Percentiles rank a stretch among this genome's conserved stretches.
phyloP scores from a whole-genome alignment of 2,888 invertebrate species.

The Heliconius hortense region DNA sequence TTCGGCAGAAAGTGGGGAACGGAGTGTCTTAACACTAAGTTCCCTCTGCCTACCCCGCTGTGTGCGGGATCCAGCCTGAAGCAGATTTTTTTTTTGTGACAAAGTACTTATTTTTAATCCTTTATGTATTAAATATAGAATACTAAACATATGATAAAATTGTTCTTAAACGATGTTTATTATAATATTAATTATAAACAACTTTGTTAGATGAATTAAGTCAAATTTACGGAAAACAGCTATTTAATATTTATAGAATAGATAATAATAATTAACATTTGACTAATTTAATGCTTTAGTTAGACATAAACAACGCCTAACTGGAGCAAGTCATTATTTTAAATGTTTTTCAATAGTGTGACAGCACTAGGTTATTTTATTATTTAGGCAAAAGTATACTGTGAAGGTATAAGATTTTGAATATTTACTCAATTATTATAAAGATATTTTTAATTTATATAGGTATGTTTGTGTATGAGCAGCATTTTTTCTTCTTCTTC shows the following conservation, averaged over 20 bases:
- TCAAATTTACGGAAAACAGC: neutral
- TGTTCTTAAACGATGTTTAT: too few species aligned
- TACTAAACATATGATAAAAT: too few species aligned
- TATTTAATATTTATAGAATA: neutral
- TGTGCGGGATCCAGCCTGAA: too few species aligned
- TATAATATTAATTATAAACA: neutral
- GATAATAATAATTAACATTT: neutral
- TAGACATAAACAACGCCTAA: slow-evolving; percentile 3
- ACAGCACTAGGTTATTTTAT: slow-evolving; percentile 1
- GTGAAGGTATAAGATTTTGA: neutral
- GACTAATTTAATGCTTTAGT: slow-evolving; percentile 2
- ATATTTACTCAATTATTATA: neutral
- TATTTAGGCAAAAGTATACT: neutral
- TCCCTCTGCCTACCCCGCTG: too few species aligned
- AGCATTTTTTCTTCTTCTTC: too few species aligned
- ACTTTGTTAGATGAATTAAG: neutral
- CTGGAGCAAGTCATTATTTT: slow-evolving; percentile 4
- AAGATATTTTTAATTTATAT: neutral
- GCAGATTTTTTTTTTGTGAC: too few species aligned
- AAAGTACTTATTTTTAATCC: too few species aligned
- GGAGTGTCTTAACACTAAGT: too few species aligned
- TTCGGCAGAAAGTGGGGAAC: too few species aligned
- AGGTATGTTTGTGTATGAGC: neutral
- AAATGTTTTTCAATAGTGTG: neutral
- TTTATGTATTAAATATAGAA: too few species aligned